Evolutionary conservation across 2,113 vertebrate genomes (phyloP).

Genomic region (Chionis minor): DNA sequence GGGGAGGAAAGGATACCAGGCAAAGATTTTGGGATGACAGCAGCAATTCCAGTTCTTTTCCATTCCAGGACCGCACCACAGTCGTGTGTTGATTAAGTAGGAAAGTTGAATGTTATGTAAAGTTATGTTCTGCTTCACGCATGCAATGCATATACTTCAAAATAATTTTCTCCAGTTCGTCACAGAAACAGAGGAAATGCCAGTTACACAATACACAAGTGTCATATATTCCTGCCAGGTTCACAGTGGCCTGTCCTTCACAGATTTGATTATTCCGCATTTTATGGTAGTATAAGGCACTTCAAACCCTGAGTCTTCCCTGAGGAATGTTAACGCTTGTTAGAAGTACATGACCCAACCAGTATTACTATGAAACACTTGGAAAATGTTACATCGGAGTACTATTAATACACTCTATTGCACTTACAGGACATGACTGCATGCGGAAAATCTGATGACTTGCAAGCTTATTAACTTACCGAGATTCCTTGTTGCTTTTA

Average conservation of each 20-base stretch:
- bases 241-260: neutral
- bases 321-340: neutral
- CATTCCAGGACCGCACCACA: accelerated
- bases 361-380: slow-evolving; percentile 41
- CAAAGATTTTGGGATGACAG: neutral
- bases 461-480: slow-evolving; percentile 1
- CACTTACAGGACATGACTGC: neutral
- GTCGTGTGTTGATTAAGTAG: neutral
- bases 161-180: neutral
- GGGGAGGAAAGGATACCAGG: neutral
- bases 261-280: slow-evolving; percentile 5
- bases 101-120: neutral
- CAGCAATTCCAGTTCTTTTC: neutral
- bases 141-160: neutral
- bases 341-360: slow-evolving; percentile 35
- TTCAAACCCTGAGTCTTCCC: slow-evolving; percentile 25
- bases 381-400: slow-evolving; percentile 45
- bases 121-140: neutral
- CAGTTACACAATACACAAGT: neutral
- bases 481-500: neutral
- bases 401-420: slow-evolving; percentile 36
- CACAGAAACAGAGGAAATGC: neutral
- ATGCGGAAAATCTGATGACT: slow-evolving; percentile 21
- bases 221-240: slow-evolving; percentile 3
- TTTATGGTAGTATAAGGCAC: slow-evolving; percentile 13